Evolutionary conservation across 1,140 invertebrate genomes (phyloP), one percentile per base, ranked within the genome.

Genomic region (Drosophila oshimai): DNA sequence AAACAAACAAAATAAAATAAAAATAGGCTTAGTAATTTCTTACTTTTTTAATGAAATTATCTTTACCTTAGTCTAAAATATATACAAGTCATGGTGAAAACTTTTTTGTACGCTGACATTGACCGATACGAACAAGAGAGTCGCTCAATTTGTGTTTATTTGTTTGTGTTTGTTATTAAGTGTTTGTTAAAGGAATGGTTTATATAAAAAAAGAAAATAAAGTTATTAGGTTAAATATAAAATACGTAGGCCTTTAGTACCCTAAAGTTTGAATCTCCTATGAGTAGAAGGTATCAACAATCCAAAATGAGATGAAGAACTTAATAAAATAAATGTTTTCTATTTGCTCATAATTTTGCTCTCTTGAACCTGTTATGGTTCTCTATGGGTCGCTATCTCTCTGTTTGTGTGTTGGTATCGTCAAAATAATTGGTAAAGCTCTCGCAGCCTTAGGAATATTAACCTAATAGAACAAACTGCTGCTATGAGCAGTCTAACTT

Each of bases 291-390:
- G n/a, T n/a, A n/a, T n/a, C n/a, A n/a, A n/a, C n/a, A n/a, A n/a
- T n/a, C n/a, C n/a, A n/a, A n/a, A n/a, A n/a, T n/a, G n/a, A n/a
- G n/a, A n/a, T n/a, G n/a, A n/a, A n/a, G n/a, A n/a, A n/a, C 28
- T 45, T 22, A 55, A 36, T 20, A 7, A 10, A 36, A 7, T 9
- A 12, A 36, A 22, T 34, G 9, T 15, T 64, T 18, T 12, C 15
- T 12, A 18, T 24, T 0, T 17, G 13, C 20, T 9, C 6, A 3
- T 5, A 2, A 13, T 18, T 46, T 13, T 17, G 18, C 26, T 62
- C 57, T 62, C 24, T 2, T 6, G 7, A 62, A 62, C 55, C 17
- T 39, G 55, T 64, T 47, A 29, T 7, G 12, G 37, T 33, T 33
- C 20, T 42, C 58, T n/a, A 9, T 12, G 5, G n/a, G 4, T 13